Base-by-base conservation (phyloP, 2,888 invertebrate genomes). In the Drosophila mulleri region DNA sequence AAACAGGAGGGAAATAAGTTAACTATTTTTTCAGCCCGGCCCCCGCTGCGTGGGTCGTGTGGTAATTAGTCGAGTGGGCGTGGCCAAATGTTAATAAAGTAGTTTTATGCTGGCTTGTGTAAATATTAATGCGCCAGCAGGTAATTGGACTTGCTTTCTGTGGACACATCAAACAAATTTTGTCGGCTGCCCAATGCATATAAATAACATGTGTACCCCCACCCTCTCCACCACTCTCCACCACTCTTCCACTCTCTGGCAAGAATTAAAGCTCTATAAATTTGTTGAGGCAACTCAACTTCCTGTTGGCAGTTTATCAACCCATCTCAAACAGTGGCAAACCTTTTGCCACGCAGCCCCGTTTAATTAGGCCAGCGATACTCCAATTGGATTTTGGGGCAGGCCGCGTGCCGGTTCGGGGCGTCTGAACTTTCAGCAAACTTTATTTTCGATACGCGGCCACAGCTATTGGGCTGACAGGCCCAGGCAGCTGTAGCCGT, bases 401-500 rank as follows among this genome's bases (percentile, higher is more conserved):
- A 39, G 35, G 18, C 39, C 48, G 26, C 16, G 26, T 47, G 26
- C 47, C n/a, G 47, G 42, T 18, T 45, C 16, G 26, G 29, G 47
- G 26, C 9, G 9, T 48, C 12, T 32, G 48, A 80, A 83, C 69
- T 85, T 85, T 85, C 61, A 39, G 75, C 80, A 65, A 83, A 83
- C 69, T 81, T 82, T 64, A 66, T 53, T 82, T 75, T 67, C 75
- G 74, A 78, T 74, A 76, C 62, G 88, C 74, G 58, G 75, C 69
- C 85, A 68, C 75, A 84, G 74, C 80, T 78, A 84, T 87, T 82
- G 78, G 70, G 80, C 64, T 84, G 84, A 84, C 84, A 84, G 78
- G n/a, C 26, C 29, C 8, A 11, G n/a, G n/a, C 74, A 60, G 60
- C 35, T 61, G 57, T 52, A 6, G 81, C 85, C 77, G 52, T 35